Conservation (phyloP, 1,140 invertebrate species). For the Eumaeus atala region DNA sequence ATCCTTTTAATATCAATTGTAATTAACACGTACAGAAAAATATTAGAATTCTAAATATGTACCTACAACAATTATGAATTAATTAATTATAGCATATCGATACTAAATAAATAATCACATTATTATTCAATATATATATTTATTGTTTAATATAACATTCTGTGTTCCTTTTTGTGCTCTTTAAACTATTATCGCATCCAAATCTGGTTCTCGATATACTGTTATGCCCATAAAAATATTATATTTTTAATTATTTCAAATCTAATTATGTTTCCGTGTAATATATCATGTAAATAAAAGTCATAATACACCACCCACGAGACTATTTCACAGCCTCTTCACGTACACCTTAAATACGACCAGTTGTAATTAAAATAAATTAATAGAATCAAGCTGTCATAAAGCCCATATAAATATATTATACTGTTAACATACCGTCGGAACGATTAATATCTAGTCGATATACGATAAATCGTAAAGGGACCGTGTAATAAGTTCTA, state of each 20-base stretch:
- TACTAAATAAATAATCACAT: no score
- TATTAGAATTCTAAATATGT: no score
- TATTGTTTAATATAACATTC: no score
- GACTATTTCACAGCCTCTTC: slow-evolving; percentile 7
- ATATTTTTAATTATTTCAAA: slow-evolving; percentile 10
- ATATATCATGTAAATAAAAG: slow-evolving; percentile 6
- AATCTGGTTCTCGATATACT: background rate
- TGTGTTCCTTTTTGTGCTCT: no score
- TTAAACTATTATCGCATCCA: background rate
- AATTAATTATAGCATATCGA: no score
- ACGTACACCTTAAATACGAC: slow-evolving; percentile 7
- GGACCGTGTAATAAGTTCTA: no score
- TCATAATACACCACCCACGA: slow-evolving; percentile 9
- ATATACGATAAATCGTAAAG: no score
- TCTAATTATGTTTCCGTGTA: slow-evolving; percentile 1
- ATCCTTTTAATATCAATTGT: no score
- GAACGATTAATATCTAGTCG: background rate
- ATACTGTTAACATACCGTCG: background rate
- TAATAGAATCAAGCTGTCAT: slow-evolving; percentile 5
- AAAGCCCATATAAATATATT: background rate
- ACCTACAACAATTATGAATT: no score
- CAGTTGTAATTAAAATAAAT: slow-evolving; percentile 10
- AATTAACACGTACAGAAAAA: no score
- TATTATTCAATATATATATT: no score
- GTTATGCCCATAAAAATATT: slow-evolving; percentile 6